A percentile compares a stretch with the other conserved stretches of the same genome.
Evolutionary conservation across 35 echinoderm and acorn worm species (phyloP).

Genomic region (Lytechinus pictus): DNA sequence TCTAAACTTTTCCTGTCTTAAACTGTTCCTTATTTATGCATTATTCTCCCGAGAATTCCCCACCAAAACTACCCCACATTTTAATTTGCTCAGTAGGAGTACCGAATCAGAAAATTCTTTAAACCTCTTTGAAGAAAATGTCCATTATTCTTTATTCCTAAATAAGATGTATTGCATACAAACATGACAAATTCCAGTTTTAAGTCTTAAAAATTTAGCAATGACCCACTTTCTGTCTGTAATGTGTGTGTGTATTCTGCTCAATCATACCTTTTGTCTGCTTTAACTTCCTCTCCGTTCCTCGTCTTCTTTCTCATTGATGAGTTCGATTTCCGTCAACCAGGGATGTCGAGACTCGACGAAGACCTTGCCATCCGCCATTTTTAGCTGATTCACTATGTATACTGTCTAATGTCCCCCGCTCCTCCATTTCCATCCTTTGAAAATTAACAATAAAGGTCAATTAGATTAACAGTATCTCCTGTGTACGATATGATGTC

Average conservation of each 20-base stretch:
- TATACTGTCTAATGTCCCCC: background rate
- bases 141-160: too few relatives aligned
- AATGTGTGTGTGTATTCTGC: background rate
- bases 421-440: background rate
- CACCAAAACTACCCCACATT: too few relatives aligned
- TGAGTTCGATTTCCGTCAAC: background rate
- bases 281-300: background rate
- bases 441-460: background rate
- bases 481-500: background rate
- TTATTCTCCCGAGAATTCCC: too few relatives aligned
- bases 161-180: too few relatives aligned
- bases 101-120: too few relatives aligned
- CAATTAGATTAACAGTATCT: background rate
- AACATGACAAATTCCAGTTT: background rate
- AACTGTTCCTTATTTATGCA: too few relatives aligned
- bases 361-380: background rate
- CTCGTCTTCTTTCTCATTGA: background rate
- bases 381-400: background rate
- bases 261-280: background rate
- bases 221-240: too few relatives aligned
- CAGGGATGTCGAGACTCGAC: background rate
- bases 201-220: too few relatives aligned
- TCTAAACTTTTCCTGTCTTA: too few relatives aligned
- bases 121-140: too few relatives aligned
- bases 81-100: too few relatives aligned